Evolutionary conservation across 2,113 vertebrate species (phyloP).

Genomic region (Indicator indicator): DNA sequence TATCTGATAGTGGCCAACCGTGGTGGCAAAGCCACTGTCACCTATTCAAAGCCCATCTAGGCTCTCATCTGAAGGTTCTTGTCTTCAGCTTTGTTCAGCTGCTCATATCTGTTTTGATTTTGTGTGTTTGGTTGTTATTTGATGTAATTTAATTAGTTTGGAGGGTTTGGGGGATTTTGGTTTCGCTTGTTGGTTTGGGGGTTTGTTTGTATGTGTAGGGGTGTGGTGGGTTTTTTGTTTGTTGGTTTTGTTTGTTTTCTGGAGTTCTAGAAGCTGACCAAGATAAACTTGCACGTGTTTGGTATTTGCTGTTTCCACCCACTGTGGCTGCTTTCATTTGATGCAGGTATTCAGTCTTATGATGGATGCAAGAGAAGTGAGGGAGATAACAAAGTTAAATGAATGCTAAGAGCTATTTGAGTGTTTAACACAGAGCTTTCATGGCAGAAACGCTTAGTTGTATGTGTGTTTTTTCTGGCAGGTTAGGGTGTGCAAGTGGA

Average conservation of each 20-base stretch:
- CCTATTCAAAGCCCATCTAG: neutral
- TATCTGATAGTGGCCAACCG: neutral
- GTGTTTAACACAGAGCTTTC: neutral
- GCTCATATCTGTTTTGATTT: neutral
- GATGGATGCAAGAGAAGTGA: neutral
- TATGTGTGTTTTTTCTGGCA: neutral
- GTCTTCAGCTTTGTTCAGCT: constrained; percentile 20
- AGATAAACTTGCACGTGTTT: neutral
- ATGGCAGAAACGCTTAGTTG: neutral
- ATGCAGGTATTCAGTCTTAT: neutral
- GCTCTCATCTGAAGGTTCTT: neutral
- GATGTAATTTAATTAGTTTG: neutral
- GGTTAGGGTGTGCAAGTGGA: neutral
- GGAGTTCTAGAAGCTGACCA: neutral
- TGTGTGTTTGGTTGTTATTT: neutral
- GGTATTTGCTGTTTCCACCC: neutral
- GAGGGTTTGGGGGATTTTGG: neutral
- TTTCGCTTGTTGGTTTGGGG: neutral
- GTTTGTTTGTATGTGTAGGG: no score
- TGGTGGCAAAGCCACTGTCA: neutral
- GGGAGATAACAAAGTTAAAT: neutral
- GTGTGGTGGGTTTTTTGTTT: neutral
- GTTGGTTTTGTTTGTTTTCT: neutral
- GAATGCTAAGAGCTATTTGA: neutral
- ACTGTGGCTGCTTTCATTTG: neutral